Evolutionary conservation across 2,888 invertebrate genomes (phyloP).

Genomic region (Pachydiplax longipennis): DNA sequence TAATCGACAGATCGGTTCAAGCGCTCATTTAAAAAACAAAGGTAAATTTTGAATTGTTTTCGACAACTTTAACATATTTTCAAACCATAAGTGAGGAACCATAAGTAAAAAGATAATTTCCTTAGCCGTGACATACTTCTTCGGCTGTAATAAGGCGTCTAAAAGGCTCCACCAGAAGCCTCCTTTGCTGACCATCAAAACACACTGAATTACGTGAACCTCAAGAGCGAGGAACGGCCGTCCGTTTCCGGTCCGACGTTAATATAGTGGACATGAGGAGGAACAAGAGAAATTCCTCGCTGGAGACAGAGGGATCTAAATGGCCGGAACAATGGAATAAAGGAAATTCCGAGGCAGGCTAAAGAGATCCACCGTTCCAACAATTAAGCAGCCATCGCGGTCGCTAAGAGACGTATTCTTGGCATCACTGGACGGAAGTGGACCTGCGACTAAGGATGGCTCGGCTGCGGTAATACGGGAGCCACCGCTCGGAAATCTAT

Average conservation of each 20-base stretch:
- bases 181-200: not conserved
- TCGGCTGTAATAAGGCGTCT: too few species aligned
- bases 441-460: not conserved
- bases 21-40: too few species aligned
- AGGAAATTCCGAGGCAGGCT: not conserved
- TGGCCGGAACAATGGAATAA: not conserved
- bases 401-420: not conserved
- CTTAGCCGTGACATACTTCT: too few species aligned
- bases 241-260: too few species aligned
- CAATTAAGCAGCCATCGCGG: not conserved
- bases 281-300: not conserved
- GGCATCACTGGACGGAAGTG: not conserved
- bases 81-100: too few species aligned
- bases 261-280: not conserved
- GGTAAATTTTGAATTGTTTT: too few species aligned
- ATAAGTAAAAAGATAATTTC: too few species aligned
- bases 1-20: too few species aligned
- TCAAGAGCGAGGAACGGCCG: not conserved
- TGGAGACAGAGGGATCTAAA: not conserved
- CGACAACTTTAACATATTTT: too few species aligned
- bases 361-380: not conserved
- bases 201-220: not conserved
- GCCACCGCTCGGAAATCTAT: not conserved
- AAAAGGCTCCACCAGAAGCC: not conserved
- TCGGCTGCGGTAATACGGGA: not conserved